Base-by-base conservation (phyloP, 2,888 invertebrate species). In the Scaptomyza polygonia region DNA sequence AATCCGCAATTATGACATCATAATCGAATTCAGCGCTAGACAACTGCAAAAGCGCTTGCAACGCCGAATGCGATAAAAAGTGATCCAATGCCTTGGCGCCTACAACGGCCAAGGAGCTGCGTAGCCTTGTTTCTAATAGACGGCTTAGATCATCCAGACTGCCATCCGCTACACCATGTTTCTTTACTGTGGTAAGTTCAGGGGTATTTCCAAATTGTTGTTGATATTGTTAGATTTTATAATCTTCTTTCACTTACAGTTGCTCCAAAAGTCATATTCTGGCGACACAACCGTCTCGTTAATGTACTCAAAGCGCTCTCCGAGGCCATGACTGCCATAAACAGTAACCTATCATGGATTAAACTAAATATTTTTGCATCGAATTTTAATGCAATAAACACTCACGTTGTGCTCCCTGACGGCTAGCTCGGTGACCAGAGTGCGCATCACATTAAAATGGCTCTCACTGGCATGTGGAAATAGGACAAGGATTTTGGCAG, bases 331-430 rank as follows among this genome's bases (percentile, higher is more conserved):
- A 25, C 88, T 88, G 14, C 88, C 88, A n/a, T 89, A 86, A 2
- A 91, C 78, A 3, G 91, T 91, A 2, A 91, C 83, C 91, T 91
- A n/a, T 9, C 6, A n/a, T 3, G 8, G 1, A 34, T n/a, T 8
- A n/a, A 1, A n/a, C 2, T 2, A 14, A 7, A 14, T 11, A 25
- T 21, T 3, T 7, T 14, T 16, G 5, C 9, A 16, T 25, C 30
- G 8, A n/a, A 18, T 16, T 36, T 25, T 16, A 29, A 7, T 7
- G 6, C 5, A 14, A 7, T 4, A 27, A 14, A 18, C 11, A 67
- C 88, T 82, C 75, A 93, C 91, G 54, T 92, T 92, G 67, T 93
- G 93, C 1, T 93, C 93, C 30, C 90, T 89, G 27, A 66, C 86
- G 0, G 92, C 92, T 25, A 93, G 77, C 30, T 91, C 92, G 47